A percentile compares a stretch with the other conserved stretches of the same genome.
Conservation (phyloP, 2,888 invertebrate species). For the Apamea anceps region DNA sequence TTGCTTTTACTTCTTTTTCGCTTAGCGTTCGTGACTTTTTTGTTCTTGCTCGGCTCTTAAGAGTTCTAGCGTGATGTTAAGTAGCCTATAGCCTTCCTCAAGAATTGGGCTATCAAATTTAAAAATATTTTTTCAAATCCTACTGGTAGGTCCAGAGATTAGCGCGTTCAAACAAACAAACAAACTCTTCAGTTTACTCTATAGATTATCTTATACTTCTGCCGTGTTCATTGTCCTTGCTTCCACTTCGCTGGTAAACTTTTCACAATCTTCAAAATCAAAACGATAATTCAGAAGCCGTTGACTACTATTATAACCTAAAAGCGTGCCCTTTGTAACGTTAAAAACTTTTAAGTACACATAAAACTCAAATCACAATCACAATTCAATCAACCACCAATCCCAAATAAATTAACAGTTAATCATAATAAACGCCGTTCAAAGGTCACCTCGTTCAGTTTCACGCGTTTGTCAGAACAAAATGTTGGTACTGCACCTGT, state of each 20-base stretch:
- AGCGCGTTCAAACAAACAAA: too few relatives aligned
- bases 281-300: not conserved
- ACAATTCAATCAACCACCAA: slow-evolving; percentile 33
- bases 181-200: too few relatives aligned
- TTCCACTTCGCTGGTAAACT: not conserved
- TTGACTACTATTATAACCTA: not conserved
- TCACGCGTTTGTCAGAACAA: slow-evolving; percentile 43
- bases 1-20: too few relatives aligned
- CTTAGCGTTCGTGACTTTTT: too few relatives aligned
- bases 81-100: too few relatives aligned
- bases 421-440: slow-evolving; percentile 47
- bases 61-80: too few relatives aligned
- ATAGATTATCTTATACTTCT: not conserved
- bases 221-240: not conserved
- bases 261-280: not conserved
- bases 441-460: slow-evolving; percentile 60
- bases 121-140: not conserved
- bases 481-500: slow-evolving; percentile 58
- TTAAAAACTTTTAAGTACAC: not conserved
- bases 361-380: slow-evolving; percentile 26
- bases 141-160: not conserved
- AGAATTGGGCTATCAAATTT: not conserved
- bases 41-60: too few relatives aligned
- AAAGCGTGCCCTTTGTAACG: not conserved
- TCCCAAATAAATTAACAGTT: slow-evolving; percentile 46